These are phyloP conservation scores for Spilarctia lutea DNA, from an alignment of 2,888 invertebrate genomes.

Conservation along the genomic window DNA sequence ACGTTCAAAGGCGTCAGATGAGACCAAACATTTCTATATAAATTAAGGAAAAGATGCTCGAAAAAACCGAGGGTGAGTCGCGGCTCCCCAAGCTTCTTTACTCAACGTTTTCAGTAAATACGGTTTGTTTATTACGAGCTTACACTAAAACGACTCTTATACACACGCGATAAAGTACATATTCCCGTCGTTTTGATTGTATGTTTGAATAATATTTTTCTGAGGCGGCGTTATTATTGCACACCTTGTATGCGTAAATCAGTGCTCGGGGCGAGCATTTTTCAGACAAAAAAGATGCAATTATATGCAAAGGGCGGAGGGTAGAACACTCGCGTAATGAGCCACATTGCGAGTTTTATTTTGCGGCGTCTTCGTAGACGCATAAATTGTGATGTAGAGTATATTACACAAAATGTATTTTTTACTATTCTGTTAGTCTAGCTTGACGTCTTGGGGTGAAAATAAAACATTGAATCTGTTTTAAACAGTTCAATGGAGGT, in stretches of 20 bases:
- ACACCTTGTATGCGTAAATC: slow-evolving; percentile 87
- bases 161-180: slow-evolving; percentile 53
- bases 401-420: slow-evolving; percentile 6
- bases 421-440: slow-evolving; percentile 11
- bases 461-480: slow-evolving; percentile 2
- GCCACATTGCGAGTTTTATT: slow-evolving; percentile 63
- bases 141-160: slow-evolving; percentile 65
- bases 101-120: slow-evolving; percentile 83
- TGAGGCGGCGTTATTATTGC: slow-evolving; percentile 83
- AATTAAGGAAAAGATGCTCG: slow-evolving; percentile 84
- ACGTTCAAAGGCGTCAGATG: slow-evolving; percentile 77
- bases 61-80: slow-evolving; percentile 78
- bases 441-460: neutral
- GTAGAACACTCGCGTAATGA: slow-evolving; percentile 68
- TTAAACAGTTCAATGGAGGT: neutral
- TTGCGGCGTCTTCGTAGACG: slow-evolving; percentile 32
- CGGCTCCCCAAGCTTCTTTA: slow-evolving; percentile 80
- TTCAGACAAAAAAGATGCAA: slow-evolving; percentile 84
- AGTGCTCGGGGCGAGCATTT: slow-evolving; percentile 82
- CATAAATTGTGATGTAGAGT: slow-evolving; percentile 34
- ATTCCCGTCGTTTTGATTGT: slow-evolving; percentile 55
- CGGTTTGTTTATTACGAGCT: slow-evolving; percentile 57
- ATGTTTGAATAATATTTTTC: slow-evolving; percentile 78
- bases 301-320: slow-evolving; percentile 80
- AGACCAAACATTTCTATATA: slow-evolving; percentile 84